Evolutionary conservation across 2,113 vertebrate genomes (phyloP), one percentile per base, ranked within the genome.

Genomic region (Cyprinodon variegatus): DNA sequence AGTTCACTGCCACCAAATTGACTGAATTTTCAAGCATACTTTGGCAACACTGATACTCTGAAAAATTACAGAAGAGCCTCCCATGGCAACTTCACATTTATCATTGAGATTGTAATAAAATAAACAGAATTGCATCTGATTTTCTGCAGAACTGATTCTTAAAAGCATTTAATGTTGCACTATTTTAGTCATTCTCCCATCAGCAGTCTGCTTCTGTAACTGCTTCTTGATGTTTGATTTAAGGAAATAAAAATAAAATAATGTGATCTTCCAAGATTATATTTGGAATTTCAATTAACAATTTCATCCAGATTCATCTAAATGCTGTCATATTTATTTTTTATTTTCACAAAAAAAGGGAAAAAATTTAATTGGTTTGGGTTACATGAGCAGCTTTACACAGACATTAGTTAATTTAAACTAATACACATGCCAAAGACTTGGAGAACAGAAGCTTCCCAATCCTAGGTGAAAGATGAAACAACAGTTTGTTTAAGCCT

Each of bases 1-100:
- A 90, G 86, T 88, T 90, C 83, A 83, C 66, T 83, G 82, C 76
- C 86, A 87, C 83, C 66, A 81, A 85, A 90, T 88, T 77, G 79
- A 90, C 80, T 78, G 78, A 45, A 74, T 78, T 87, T 79, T 83
- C 74, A 71, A 84, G 83, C 77, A 83, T 68, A 61, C 70, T 84
- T 81, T 84, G 69, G 68, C 68, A 77, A 81, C 72, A 73, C 10
- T 50, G 68, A 85, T 82, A 63, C 63, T 8, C 72, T 65, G 20
- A 79, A 71, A 79, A 81, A 61, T 45, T 7, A 64, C 53, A 72
- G 70, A 74, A 76, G 66, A 61, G 53, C 46, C 62, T 66, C 22
- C 17, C 5, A 61, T 60, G 65, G 39, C 67, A 69, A 64, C 63
- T 71, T 36, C n/a, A 22, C 48, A 57, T 87, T 70, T 59, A 72